Percentiles rank a stretch among this genome's conserved stretches.
Evolutionary conservation across 2,888 invertebrate species (phyloP).

Genomic region (Dinocampus coccinellae): DNA sequence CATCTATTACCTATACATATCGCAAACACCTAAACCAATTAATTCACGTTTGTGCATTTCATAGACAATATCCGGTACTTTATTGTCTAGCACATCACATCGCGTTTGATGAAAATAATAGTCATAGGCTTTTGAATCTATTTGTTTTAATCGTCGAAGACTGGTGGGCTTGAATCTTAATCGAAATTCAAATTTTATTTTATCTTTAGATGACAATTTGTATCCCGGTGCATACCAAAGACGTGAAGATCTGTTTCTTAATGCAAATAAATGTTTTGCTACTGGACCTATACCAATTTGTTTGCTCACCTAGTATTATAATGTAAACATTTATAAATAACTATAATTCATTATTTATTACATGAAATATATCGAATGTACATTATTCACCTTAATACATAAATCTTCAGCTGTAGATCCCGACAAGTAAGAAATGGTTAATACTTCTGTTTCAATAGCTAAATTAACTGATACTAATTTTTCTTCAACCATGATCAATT

Average conservation of each 20-base stretch:
- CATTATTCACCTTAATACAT: constrained; percentile 60
- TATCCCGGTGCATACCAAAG: constrained; percentile 80
- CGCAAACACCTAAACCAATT: constrained; percentile 87
- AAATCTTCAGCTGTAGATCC: constrained; percentile 61
- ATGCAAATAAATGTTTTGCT: constrained; percentile 82
- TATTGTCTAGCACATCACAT: constrained; percentile 83
- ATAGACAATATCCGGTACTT: constrained; percentile 84
- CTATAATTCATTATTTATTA: not conserved
- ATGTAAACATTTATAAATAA: not conserved
- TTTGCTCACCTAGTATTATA: constrained; percentile 74
- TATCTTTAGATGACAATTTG: constrained; percentile 69
- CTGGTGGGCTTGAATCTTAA: constrained; percentile 84
- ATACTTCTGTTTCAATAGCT: constrained; percentile 56
- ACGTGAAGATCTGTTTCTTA: constrained; percentile 76
- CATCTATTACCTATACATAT: constrained; percentile 76
- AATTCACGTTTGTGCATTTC: constrained; percentile 83
- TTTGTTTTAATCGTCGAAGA: constrained; percentile 74
- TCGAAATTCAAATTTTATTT: constrained; percentile 79
- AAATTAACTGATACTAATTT: constrained; percentile 55
- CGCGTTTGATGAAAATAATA: constrained; percentile 90
- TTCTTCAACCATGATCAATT: constrained; percentile 57
- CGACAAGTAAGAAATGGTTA: constrained; percentile 52
- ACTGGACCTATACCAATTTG: constrained; percentile 81
- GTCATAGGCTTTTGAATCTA: constrained; percentile 84
- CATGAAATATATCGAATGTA: not conserved